These are phyloP conservation scores for Strigops habroptila DNA, from an alignment of 2,113 vertebrate species.

Conservation along the genomic window DNA sequence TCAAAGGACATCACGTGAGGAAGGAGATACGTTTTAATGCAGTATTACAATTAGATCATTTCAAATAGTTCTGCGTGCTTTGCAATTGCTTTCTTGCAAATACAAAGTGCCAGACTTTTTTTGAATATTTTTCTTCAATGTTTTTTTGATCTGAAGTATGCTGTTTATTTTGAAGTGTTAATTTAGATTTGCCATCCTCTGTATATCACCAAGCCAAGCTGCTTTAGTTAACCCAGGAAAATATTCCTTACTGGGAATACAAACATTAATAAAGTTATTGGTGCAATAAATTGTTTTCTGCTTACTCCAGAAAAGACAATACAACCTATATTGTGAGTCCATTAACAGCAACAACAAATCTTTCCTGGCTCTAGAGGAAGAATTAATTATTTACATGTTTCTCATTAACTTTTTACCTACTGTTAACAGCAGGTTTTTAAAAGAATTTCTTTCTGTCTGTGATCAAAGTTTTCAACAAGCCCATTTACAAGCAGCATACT, in stretches of 20 bases:
- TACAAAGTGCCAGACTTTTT: not conserved
- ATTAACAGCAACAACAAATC: conserved; percentile 40
- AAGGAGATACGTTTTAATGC: not conserved
- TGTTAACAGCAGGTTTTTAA: conserved; percentile 44
- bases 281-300: not conserved
- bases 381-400: conserved; percentile 68
- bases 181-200: not conserved
- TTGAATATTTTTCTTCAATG: not conserved
- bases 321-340: not conserved
- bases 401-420: conserved; percentile 66
- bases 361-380: conserved; percentile 22
- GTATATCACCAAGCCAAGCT: not conserved
- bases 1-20: not conserved
- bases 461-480: conserved; percentile 58
- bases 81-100: not conserved
- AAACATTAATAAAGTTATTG: not conserved
- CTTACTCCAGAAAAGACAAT: conserved; percentile 21
- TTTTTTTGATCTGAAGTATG: not conserved
- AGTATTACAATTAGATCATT: not conserved
- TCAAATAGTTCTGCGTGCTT: not conserved
- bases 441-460: conserved; percentile 24
- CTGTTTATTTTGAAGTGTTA: not conserved
- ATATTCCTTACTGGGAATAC: not conserved
- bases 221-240: not conserved
- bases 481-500: conserved; percentile 17